Conservation (phyloP, 2,113 vertebrate species). For the Acrocephalus kingi region DNA sequence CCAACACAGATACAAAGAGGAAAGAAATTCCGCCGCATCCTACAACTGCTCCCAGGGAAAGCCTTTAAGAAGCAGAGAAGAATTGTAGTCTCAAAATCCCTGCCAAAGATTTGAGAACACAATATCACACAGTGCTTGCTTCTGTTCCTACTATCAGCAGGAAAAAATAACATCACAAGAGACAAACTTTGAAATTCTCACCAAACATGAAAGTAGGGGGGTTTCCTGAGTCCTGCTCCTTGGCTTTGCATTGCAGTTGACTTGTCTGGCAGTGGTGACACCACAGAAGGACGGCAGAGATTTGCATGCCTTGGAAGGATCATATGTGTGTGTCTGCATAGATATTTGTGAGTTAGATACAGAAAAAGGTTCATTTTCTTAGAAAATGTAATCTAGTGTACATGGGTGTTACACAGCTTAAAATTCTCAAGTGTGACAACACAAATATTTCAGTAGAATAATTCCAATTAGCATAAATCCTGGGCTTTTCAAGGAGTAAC, state of each 20-base stretch:
- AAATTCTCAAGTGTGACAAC: neutral
- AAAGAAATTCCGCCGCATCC: neutral
- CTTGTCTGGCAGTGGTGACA: neutral
- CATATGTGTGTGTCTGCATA: neutral
- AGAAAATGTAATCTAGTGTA: neutral
- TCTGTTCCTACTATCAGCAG: neutral
- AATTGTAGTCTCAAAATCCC: neutral
- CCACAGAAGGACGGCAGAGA: neutral
- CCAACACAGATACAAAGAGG: slow-evolving; percentile 36
- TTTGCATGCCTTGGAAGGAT: neutral
- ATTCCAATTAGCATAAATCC: neutral
- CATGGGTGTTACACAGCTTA: neutral
- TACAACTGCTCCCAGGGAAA: neutral
- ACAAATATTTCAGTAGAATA: neutral
- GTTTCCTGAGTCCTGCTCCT: neutral
- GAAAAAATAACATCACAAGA: neutral
- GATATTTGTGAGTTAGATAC: neutral
- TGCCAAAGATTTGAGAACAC: neutral
- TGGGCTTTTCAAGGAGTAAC: neutral
- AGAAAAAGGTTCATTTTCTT: neutral
- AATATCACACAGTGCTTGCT: neutral
- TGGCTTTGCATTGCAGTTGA: neutral
- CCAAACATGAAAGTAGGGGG: neutral
- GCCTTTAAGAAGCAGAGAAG: neutral
- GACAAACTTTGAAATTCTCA: neutral